Evolutionary conservation across 2,113 vertebrate species (phyloP).

Genomic region (Alexandromys fortis): DNA sequence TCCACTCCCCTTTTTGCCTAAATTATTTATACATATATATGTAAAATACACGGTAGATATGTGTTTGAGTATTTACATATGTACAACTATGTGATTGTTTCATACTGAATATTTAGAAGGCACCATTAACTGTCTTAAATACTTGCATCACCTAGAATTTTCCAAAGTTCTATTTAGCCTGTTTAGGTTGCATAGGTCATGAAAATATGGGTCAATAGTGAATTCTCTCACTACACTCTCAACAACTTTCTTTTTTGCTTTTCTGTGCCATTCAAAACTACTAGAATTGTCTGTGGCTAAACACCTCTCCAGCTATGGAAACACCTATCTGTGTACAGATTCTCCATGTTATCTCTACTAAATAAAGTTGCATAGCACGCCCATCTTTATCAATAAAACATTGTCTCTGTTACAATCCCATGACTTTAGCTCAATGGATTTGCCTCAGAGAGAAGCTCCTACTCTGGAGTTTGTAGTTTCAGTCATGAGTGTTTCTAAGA

Average conservation of each 20-base stretch:
- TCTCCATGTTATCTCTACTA: neutral
- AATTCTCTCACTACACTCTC: neutral
- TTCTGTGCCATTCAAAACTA: neutral
- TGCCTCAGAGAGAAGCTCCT: slow-evolving; percentile 38
- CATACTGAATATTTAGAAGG: slow-evolving; percentile 42
- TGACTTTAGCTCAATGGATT: neutral
- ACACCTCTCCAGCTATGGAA: slow-evolving; percentile 13
- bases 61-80: neutral
- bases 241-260: neutral
- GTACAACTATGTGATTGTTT: neutral
- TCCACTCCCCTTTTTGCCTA: slow-evolving; percentile 37
- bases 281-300: slow-evolving; percentile 26
- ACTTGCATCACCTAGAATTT: neutral
- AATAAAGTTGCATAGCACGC: neutral
- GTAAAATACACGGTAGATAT: neutral
- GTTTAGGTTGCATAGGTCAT: neutral
- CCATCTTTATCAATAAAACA: slow-evolving; percentile 5
- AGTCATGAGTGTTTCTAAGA: slow-evolving; percentile 31
- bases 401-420: neutral
- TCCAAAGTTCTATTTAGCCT: neutral
- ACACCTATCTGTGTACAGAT: neutral
- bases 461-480: slow-evolving; percentile 45
- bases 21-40: neutral
- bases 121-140: slow-evolving; percentile 18
- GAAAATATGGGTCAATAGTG: neutral